Evolutionary conservation across 2,113 vertebrate genomes (phyloP), one percentile per base, ranked within the genome.

Genomic region (Mus spicilegus): DNA sequence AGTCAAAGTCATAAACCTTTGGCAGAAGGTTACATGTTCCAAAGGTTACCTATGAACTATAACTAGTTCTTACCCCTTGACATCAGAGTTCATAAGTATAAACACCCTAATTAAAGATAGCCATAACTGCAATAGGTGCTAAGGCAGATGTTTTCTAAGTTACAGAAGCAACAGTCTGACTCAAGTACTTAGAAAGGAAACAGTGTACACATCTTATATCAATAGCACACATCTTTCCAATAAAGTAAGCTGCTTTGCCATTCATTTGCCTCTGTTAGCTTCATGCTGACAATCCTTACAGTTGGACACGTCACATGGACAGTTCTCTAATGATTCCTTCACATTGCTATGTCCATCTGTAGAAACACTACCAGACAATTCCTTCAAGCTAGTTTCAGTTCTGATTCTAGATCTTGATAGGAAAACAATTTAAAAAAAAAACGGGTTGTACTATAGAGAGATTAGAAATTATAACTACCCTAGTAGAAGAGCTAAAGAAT

Each of bases 351-450:
- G 73, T 39, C 56, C 6, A 63, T 54, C 30, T 85, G 91, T 63
- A 92, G 76, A 96, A 95, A n/a, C 17, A 84, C 69, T 95, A 92
- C 63, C 42, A 96, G 42, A 65, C 80, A 63, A 95, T 65, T 88
- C n/a, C 70, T 87, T 36, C 95, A 95, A 69, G 42, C 54, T 61
- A 36, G 63, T 90, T 84, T 93, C 80, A 92, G 90, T 46, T 76
- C n/a, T 82, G 11, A 87, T 95, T 82, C 87, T 5, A 93, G 67
- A 89, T 12, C n/a, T 82, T 67, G 70, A 65, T 0, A 95, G 22
- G 75, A 97, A 96, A 54, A 54, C 28, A 89, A 24, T 76, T 76
- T 2, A 19, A 87, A 49, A 28, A 36, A 36, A 86, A 78, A 49
- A 19, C 6, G 73, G 10, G 58, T 61, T 93, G n/a, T 54, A 51